phyloP scores from a whole-genome alignment of 2,797 vertebrate species.

The Syndactyla subalaris region DNA sequence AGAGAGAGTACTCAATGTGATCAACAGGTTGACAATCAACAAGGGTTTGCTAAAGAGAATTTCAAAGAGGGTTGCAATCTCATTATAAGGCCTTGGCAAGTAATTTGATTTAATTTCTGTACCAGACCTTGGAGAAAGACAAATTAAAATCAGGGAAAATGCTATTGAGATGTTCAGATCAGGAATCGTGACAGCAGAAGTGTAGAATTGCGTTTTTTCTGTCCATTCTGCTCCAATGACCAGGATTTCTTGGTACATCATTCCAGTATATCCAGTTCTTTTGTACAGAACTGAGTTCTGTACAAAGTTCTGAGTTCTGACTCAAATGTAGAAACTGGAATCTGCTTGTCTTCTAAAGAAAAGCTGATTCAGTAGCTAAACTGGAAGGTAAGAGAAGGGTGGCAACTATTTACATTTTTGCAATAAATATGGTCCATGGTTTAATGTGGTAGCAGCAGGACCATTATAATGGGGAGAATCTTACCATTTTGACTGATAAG shows the following conservation, averaged over 20 bases:
- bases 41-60: neutral
- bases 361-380: neutral
- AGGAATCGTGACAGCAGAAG: neutral
- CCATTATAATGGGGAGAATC: neutral
- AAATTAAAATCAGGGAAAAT: neutral
- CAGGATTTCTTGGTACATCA: neutral
- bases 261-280: neutral
- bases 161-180: neutral
- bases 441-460: neutral
- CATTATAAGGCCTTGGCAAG: neutral
- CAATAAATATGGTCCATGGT: too few species aligned
- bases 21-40: neutral
- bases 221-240: neutral
- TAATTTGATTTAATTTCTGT: neutral
- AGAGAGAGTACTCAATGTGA: neutral
- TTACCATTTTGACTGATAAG: constrained; percentile 7
- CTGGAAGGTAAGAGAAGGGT: neutral
- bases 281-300: neutral
- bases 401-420: neutral
- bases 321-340: neutral
- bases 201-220: neutral
- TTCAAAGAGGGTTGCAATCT: neutral
- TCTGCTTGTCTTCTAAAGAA: neutral
- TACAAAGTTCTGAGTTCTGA: neutral
- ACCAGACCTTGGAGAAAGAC: neutral